Evolutionary conservation across 2,113 vertebrate species (phyloP).

Genomic region (Bettongia penicillata): DNA sequence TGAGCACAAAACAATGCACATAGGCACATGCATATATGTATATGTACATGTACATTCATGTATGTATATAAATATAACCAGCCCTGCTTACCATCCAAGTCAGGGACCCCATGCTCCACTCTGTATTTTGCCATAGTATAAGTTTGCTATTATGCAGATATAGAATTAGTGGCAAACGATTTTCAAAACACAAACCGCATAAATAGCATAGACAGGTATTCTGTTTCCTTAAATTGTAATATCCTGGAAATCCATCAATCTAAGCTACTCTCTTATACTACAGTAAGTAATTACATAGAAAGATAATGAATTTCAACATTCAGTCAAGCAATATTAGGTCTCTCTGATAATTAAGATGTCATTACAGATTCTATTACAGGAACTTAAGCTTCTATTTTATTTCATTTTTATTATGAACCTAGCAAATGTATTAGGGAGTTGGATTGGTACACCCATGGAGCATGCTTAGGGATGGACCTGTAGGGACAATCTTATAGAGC

Average conservation of each 20-base stretch:
- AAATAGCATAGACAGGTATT: not conserved
- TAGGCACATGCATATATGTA: too few relatives aligned
- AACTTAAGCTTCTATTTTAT: not conserved
- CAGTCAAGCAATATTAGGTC: not conserved
- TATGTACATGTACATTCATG: fast-evolving
- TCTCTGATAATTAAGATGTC: not conserved
- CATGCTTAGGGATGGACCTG: not conserved
- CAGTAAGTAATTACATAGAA: not conserved
- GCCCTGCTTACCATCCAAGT: not conserved
- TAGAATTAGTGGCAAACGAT: not conserved
- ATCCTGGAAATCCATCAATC: not conserved
- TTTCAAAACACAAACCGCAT: not conserved
- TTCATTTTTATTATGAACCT: not conserved
- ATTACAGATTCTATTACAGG: not conserved
- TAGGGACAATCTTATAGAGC: not conserved
- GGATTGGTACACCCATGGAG: not conserved
- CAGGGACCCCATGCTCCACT: not conserved
- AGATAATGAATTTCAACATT: not conserved
- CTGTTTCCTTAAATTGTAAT: not conserved
- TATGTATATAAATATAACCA: not conserved
- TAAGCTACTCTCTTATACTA: not conserved
- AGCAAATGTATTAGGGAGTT: not conserved
- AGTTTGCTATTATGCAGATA: not conserved
- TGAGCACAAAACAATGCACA: too few relatives aligned
- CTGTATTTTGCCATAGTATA: not conserved